phyloP scores from a whole-genome alignment of 2,888 invertebrate species.

The Deladenus siricidicola region DNA sequence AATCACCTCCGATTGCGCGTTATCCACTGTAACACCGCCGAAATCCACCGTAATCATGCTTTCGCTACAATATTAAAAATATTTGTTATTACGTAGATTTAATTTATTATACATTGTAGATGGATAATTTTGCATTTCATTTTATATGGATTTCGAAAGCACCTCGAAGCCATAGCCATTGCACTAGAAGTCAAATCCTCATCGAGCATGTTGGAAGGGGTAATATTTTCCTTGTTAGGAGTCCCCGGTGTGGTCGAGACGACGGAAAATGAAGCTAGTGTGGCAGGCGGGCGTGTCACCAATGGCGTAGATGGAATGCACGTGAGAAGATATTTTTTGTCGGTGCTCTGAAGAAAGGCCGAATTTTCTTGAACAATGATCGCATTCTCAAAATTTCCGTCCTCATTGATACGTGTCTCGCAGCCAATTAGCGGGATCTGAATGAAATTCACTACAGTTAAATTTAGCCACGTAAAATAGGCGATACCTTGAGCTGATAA shows the following conservation, averaged over 20 bases:
- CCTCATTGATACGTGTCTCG: constrained; percentile 43
- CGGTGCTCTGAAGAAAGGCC: constrained; percentile 29
- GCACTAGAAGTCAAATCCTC: too few species aligned
- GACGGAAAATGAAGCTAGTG: neutral
- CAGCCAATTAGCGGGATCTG: constrained; percentile 49
- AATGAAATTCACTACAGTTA: neutral
- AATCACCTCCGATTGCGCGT: constrained; percentile 27
- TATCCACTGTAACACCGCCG: constrained; percentile 49
- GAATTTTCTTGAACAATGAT: constrained; percentile 44
- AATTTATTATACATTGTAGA: too few species aligned
- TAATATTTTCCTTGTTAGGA: too few species aligned
- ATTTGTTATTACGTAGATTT: neutral
- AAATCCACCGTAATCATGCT: constrained; percentile 47
- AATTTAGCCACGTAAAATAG: constrained; percentile 1
- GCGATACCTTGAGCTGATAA: constrained; percentile 45
- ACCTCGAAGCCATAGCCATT: too few species aligned
- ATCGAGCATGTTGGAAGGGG: too few species aligned
- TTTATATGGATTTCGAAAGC: too few species aligned
- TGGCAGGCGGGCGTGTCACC: too few species aligned
- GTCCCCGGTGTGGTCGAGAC: neutral
- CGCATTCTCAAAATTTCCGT: constrained; percentile 50
- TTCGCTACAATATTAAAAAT: constrained; percentile 17
- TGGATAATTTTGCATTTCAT: too few species aligned
- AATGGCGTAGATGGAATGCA: constrained; percentile 15
- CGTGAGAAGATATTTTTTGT: constrained; percentile 32